Evolutionary conservation across 2,797 vertebrate species (phyloP), one percentile per base, ranked within the genome.

Genomic region (Sylvilagus floridanus): DNA sequence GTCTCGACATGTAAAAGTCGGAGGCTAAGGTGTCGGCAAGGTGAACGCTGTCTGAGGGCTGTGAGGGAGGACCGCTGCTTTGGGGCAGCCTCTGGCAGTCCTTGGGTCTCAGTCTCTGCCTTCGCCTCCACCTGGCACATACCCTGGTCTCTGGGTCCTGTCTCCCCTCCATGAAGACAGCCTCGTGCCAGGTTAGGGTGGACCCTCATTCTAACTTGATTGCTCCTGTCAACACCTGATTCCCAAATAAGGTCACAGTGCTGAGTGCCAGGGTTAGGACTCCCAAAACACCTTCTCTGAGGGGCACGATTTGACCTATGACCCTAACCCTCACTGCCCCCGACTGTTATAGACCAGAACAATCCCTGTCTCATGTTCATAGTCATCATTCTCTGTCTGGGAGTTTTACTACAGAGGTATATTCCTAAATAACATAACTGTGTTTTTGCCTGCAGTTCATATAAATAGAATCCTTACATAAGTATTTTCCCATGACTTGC

Each of bases 401-500:
- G 78, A 37, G 42, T 57, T 72, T 93, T 88, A 62, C 21, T 62
- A 16, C 21, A 5, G 50, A 54, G 35, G 50, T 37, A 26, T 81
- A 72, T 86, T 89, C 69, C 72, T 94, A 77, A 84, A 65, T 63
- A 75, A 91, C 73, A 17, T 22, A 65, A 24, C 24, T 78, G 14
- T 60, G 22, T 21, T 88, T 90, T 94, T 91, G 57, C 50, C 26
- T 2, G 0, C 8, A n/a, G 22, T 84, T 84, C 90, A 75, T 92
- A 63, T 73, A 84, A 84, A 75, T 42, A 88, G 82, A 92, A 75
- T 60, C 69, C 32, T 54, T 66, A 8, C 72, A 4, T 65, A 83
- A 90, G n/a, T 86, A 22, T 90, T 62, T 94, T 81, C 91, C 83
- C 78, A 62, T 52, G 75, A 85, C 85, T 93, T 86, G 57, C 52